phyloP scores from a whole-genome alignment of 2,888 invertebrate genomes.

The Diloba caeruleocephala region DNA sequence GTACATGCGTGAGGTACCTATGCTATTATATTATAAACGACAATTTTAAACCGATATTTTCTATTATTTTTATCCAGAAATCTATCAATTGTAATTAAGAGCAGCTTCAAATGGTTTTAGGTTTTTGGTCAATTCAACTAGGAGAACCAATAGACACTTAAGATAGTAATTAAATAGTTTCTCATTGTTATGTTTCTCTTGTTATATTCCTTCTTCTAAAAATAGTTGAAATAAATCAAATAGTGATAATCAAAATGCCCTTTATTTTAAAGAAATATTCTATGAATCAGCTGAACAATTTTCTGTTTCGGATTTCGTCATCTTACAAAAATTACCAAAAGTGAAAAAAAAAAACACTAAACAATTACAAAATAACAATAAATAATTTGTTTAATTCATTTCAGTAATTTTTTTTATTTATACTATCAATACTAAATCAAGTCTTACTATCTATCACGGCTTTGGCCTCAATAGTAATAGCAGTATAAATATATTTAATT shows the following conservation, averaged over 20 bases:
- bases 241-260: constrained; percentile 23
- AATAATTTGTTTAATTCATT: constrained; percentile 40
- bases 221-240: constrained; percentile 17
- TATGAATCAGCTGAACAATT: constrained; percentile 21
- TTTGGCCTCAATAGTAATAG: constrained; percentile 35
- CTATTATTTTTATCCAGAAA: not conserved
- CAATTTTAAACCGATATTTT: constrained; percentile 3
- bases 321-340: constrained; percentile 5
- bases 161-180: too few species aligned
- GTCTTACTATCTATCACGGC: constrained; percentile 33
- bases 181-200: too few species aligned
- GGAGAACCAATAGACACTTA: too few species aligned
- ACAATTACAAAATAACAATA: constrained; percentile 29
- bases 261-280: constrained; percentile 43
- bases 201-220: too few species aligned
- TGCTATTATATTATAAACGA: constrained; percentile 17
- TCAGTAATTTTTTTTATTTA: constrained; percentile 32
- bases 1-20: constrained; percentile 60
- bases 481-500: constrained; percentile 56
- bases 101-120: too few species aligned
- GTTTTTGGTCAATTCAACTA: too few species aligned
- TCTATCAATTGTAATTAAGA: too few species aligned
- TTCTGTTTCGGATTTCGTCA: constrained; percentile 11
- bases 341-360: constrained; percentile 25
- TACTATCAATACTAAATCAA: constrained; percentile 30